Percentiles rank a stretch among this genome's conserved stretches.
Evolutionary conservation across 2,113 vertebrate genomes (phyloP).

Genomic region (Alces alces): DNA sequence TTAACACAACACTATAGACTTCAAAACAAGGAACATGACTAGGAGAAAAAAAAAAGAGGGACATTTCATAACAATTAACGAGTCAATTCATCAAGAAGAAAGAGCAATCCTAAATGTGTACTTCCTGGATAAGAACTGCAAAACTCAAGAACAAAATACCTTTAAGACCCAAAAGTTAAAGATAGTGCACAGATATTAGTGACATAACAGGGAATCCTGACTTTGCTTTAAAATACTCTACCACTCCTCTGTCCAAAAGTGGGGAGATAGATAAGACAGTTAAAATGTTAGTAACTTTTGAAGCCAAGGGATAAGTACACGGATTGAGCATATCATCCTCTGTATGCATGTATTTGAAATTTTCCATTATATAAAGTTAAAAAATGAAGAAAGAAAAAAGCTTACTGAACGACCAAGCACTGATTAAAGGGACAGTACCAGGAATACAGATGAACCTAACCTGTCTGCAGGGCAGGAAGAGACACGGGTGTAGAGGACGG

Average conservation of each 20-base stretch:
- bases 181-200: not conserved
- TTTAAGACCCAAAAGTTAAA: not conserved
- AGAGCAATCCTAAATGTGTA: not conserved
- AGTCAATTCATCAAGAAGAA: not conserved
- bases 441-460: no score
- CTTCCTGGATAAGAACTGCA: not conserved
- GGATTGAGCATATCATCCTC: not conserved
- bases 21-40: not conserved
- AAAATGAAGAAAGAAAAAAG: not conserved
- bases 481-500: rapidly evolving
- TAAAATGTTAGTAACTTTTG: not conserved
- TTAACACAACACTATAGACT: not conserved
- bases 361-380: not conserved
- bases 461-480: not conserved
- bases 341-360: not conserved
- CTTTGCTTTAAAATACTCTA: not conserved
- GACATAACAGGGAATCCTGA: not conserved
- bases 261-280: not conserved
- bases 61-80: not conserved
- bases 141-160: not conserved
- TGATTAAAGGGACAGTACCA: not conserved
- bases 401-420: not conserved
- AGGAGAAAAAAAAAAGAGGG: not conserved
- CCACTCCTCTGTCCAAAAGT: not conserved
- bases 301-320: not conserved